Conservation (phyloP, 2,888 invertebrate species). For the Trachelus iudaicus region DNA sequence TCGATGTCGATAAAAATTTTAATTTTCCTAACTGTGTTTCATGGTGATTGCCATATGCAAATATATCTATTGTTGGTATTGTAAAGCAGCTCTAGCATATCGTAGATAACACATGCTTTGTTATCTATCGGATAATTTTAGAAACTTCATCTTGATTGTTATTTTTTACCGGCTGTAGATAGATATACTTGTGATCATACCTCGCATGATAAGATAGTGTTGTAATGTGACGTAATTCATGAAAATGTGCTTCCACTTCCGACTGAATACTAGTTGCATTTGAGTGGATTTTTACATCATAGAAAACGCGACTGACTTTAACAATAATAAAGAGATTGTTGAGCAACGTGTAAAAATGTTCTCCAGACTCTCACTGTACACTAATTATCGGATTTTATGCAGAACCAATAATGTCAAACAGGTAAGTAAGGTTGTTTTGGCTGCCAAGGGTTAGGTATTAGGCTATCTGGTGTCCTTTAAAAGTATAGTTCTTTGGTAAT, state of each 20-base stretch:
- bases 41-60: neutral
- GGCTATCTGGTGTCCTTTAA: neutral
- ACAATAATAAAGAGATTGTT: too few relatives aligned
- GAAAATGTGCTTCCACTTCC: too few relatives aligned
- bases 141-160: neutral
- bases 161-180: too few relatives aligned
- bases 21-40: neutral
- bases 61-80: neutral
- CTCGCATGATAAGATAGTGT: too few relatives aligned
- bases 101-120: neutral
- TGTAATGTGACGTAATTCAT: too few relatives aligned
- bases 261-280: too few relatives aligned
- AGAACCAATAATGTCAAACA: slow-evolving; percentile 33
- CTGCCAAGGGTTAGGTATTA: neutral
- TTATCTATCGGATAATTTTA: neutral
- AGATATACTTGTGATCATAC: too few relatives aligned
- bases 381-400: slow-evolving; percentile 30
- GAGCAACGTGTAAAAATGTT: slow-evolving; percentile 40
- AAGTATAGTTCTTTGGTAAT: neutral
- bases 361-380: slow-evolving; percentile 34
- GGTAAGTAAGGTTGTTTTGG: slow-evolving; percentile 29
- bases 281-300: too few relatives aligned
- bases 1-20: neutral
- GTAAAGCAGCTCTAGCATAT: neutral
- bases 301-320: too few relatives aligned